Base-by-base conservation (phyloP, 2,888 invertebrate species). In the Scaptodrosophila latifasciaeformis region DNA sequence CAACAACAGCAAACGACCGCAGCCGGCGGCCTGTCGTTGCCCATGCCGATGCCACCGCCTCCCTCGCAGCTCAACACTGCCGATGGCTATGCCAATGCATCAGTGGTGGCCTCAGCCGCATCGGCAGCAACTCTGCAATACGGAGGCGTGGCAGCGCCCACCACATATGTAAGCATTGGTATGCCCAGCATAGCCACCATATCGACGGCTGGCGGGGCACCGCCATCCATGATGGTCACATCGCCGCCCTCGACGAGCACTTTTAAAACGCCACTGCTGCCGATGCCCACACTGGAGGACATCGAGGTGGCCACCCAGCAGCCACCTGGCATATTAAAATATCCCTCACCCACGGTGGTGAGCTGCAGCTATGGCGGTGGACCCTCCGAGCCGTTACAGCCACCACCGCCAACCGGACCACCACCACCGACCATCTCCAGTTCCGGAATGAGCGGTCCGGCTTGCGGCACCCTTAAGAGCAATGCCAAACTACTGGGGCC, bases 261-360 rank as follows among this genome's bases (percentile, higher is more conserved):
- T 1, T 65, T 65, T 56, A 65, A 65, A 40, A 71, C 82, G 24
- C 83, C 83, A 27, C 62, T 83, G 34, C 54, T 83, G 48, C 83
- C 83, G 31, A 83, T 83, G 83, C 82, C 83, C 9, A 76, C 83
- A 45, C 62, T 83, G 52, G 83, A 83, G 67, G 84, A 83, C 49
- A 83, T 84, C 62, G 82, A 83, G 65, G 79, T 77, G 34, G 72
- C 79, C 40, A 63, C 57, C 27, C 59, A 65, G 43, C 43, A 44
- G 12, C 70, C 59, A 21, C 13, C 69, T 12, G 70, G 78, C 12
- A 71, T 74, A 34, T 54, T 76, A 12, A 78, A 77, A 49, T 77
- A 77, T 54, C 67, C 76, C 12, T 40, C 65, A 37, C 12, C 47
- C 49, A 27, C 45, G 21, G 37, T 42, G 31, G 39, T 42, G 65